Base-by-base conservation (phyloP, 2,113 vertebrate species). In the Turdus rufiventris region DNA sequence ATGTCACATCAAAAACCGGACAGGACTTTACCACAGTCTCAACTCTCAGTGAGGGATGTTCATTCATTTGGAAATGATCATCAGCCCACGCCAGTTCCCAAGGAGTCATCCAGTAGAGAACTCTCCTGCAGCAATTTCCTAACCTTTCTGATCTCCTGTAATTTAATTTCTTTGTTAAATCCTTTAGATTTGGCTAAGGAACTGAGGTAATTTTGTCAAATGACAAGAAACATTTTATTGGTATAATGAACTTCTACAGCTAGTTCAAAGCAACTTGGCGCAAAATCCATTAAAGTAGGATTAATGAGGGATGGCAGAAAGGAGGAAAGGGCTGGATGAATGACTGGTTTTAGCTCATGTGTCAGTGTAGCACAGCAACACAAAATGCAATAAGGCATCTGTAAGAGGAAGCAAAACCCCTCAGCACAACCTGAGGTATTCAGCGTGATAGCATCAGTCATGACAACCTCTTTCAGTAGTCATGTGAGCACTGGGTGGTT, bases 191-290 rank as follows among this genome's bases (percentile, higher is more conserved):
- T 85, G 74, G 68, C 42, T 61, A 90, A 67, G 84, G 89, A 89
- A 81, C n/a, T 50, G 81, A 89, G 53, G 61, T 73, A 19, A 91
- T 68, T 95, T 95, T 95, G 93, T 93, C 85, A 92, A 89, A 88
- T 47, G 86, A 76, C 15, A n/a, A 43, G 81, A 90, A 88, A 63
- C 5, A 3, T 43, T 94, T 85, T 90, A 54, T 77, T 88, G 58
- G 71, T 78, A 67, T 92, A 96, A 96, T 89, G 95, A 96, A 88
- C 58, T 96, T 96, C 76, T 90, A 95, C 88, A 95, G 83, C 43
- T 72, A 85, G 50, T 31, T 43, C 67, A 95, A 88, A 94, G 77
- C 70, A 89, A 95, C 54, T 94, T 88, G 94, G 91, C 90, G 71
- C 40, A 94, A 94, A 96, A 96, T 96, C 90, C 85, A 85, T 85